These are phyloP conservation scores for Eubasilissa splendida DNA, from an alignment of 2,888 invertebrate species.

Conservation along the genomic window DNA sequence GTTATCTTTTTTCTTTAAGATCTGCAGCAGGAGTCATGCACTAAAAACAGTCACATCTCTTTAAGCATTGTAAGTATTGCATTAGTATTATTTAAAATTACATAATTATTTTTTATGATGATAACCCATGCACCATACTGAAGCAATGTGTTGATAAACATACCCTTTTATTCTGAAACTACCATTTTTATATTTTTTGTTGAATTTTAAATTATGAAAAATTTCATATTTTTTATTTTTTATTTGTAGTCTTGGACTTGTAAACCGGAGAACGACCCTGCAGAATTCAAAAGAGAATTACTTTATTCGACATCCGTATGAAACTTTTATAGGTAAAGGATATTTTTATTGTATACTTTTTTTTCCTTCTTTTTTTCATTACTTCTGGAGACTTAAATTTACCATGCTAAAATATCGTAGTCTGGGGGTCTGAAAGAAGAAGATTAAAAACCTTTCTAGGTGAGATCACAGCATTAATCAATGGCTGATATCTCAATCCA, in stretches of 20 bases:
- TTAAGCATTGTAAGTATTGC: neutral
- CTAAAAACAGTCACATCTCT: neutral
- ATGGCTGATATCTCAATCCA: constrained; percentile 63
- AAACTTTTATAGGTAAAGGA: too few relatives aligned
- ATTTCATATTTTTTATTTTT: neutral
- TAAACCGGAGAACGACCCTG: too few relatives aligned
- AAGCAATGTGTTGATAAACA: constrained; percentile 52
- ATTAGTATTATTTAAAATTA: neutral
- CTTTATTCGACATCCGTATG: too few relatives aligned
- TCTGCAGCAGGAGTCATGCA: neutral
- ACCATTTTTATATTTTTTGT: neutral
- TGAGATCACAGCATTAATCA: constrained; percentile 67
- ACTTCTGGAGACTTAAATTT: constrained; percentile 51
- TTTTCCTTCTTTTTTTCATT: neutral
- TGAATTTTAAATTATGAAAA: neutral
- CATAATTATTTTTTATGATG: constrained; percentile 49
- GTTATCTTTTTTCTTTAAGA: neutral
- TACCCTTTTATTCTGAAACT: constrained; percentile 40
- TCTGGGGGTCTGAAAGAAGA: constrained; percentile 55
- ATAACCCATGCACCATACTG: constrained; percentile 59
- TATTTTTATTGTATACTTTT: too few relatives aligned
- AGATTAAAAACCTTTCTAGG: constrained; percentile 67
- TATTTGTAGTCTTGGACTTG: neutral
- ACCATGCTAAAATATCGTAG: constrained; percentile 48
- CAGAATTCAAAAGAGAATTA: too few relatives aligned